Evolutionary conservation across 2,888 invertebrate genomes (phyloP), one percentile per base, ranked within the genome.

Genomic region (Octonoba sinensis): DNA sequence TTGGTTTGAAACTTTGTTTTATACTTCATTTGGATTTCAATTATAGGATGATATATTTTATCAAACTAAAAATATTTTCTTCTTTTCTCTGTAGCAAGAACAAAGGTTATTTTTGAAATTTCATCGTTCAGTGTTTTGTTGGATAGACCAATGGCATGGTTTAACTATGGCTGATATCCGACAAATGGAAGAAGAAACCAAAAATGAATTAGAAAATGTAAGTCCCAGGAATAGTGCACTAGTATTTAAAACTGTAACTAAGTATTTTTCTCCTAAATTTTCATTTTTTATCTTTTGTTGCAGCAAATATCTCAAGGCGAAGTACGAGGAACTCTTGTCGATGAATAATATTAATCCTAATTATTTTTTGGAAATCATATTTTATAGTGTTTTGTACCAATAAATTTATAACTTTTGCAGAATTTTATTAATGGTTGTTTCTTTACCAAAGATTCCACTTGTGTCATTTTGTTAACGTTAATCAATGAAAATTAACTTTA

Each of bases 81-180:
- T 51, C 15, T 51, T 65, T 24, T 51, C 54, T 24, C 24, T 82
- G 24, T 60, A 90, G 89, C 93, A 95, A 85, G 97, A 98, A 89
- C 92, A 94, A 89, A 93, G 97, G 88, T 92, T 99, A 85, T 99
- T 99, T 90, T 96, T 96, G 86, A 97, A 95, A 90, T 99, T 99
- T 91, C 99, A 99, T 91, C 95, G 97, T 88, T 97, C 99, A 93
- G 96, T 99, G 85, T 98, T 98, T 90, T 99, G 99, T 91, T 97
- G 96, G 93, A 96, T 96, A 90, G 99, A 99, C 91, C 93, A 95
- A 89, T 99, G 99, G 99, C 92, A 94, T 91, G 98, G 97, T 85
- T 92, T 99, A 89, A 97, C 97, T 85, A 98, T 99, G 97, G 95
- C 93, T 57, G 98, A 99, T 90, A 99, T 99, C 88, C 93, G 99